Conservation (phyloP, 2,888 invertebrate species). For the Neria commutata region DNA sequence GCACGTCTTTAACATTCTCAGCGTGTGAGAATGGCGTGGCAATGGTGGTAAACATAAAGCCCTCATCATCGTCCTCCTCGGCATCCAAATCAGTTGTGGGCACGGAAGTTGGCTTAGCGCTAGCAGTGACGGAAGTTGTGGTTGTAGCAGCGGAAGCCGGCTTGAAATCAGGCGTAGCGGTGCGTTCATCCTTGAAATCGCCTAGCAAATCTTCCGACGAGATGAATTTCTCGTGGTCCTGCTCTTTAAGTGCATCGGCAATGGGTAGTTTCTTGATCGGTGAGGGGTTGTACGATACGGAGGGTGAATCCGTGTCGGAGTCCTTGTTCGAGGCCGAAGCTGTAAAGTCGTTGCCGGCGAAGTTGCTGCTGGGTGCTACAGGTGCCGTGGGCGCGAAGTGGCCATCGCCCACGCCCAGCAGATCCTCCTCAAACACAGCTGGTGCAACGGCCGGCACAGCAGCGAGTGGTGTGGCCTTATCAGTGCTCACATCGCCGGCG, state of each 20-base stretch:
- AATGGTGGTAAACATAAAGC: conserved; percentile 18
- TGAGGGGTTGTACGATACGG: conserved; percentile 57
- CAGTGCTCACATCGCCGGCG: conserved; percentile 11
- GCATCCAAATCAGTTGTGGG: conserved; percentile 51
- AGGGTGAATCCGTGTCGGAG: conserved; percentile 58
- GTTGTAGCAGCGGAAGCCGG: conserved; percentile 26
- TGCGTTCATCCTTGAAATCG: conserved; percentile 58
- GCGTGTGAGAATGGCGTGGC: conserved; percentile 8
- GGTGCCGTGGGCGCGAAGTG: conserved; percentile 32
- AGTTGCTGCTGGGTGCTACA: not conserved
- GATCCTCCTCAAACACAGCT: conserved; percentile 10
- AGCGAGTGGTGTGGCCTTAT: not conserved
- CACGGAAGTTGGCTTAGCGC: conserved; percentile 10
- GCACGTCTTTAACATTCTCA: conserved; percentile 28
- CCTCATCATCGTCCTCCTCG: conserved; percentile 40
- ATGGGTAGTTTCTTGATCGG: conserved; percentile 57
- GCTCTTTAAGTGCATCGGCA: conserved; percentile 56
- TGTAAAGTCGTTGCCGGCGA: conserved; percentile 30
- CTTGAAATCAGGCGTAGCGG: conserved; percentile 39
- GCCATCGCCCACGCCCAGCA: conserved; percentile 23
- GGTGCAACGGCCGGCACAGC: conserved; percentile 7
- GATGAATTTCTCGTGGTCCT: conserved; percentile 61
- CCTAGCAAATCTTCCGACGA: conserved; percentile 60
- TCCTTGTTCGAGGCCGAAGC: conserved; percentile 44
- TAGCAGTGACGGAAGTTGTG: not conserved